Percentiles rank a stretch among this genome's conserved stretches.
These are phyloP conservation scores for Antitype chi DNA, from an alignment of 2,888 invertebrate genomes.

Conservation along the genomic window DNA sequence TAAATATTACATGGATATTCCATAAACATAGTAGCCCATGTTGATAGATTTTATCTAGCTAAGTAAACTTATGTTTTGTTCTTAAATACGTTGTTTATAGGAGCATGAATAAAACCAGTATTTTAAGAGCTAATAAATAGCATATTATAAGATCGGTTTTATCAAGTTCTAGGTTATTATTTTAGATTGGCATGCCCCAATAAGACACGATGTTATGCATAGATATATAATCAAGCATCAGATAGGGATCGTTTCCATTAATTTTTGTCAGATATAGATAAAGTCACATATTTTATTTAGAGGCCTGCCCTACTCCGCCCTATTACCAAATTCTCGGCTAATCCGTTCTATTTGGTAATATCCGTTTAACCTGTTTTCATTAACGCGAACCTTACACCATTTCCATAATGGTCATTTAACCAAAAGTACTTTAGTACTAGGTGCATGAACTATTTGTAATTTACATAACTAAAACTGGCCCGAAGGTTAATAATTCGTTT, in stretches of 20 bases:
- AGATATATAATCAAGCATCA: conserved; percentile 6
- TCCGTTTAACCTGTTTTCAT: conserved; percentile 68
- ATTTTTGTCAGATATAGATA: conserved; percentile 31
- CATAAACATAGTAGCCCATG: background rate
- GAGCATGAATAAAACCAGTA: background rate
- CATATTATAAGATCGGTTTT: background rate
- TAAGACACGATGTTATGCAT: conserved; percentile 17
- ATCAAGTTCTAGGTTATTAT: conserved; percentile 38
- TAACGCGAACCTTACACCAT: conserved; percentile 63
- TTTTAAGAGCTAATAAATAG: background rate
- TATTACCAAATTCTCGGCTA: conserved; percentile 60
- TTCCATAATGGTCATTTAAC: conserved; percentile 47
- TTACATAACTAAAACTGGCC: conserved; percentile 24
- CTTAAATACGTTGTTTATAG: background rate
- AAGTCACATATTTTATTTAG: conserved; percentile 46
- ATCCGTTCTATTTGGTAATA: conserved; percentile 64
- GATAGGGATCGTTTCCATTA: conserved; percentile 30
- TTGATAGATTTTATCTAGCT: too few species aligned
- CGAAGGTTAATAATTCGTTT: background rate
- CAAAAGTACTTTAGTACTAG: conserved; percentile 20
- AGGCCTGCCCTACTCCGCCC: conserved; percentile 37
- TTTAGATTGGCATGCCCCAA: conserved; percentile 7
- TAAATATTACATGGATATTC: background rate
- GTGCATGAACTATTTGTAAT: conserved; percentile 32
- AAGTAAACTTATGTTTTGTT: background rate